Conservation (phyloP, 2,797 vertebrate genomes). For the Phoxinus dragarum region DNA sequence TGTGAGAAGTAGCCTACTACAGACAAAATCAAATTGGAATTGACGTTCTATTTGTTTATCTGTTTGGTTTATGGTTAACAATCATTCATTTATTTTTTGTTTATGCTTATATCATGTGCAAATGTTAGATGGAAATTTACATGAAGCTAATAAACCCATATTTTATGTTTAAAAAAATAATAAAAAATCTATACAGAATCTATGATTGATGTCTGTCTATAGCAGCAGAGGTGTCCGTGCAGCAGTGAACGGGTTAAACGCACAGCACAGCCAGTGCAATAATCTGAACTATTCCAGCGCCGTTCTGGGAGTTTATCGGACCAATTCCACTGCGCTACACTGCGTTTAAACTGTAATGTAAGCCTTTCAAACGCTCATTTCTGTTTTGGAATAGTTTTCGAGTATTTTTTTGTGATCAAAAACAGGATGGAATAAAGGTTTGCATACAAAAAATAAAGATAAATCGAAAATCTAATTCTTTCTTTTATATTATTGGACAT, state of each 20-base stretch:
- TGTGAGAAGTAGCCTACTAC: not conserved
- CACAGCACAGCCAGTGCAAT: conserved; percentile 11
- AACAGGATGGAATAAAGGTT: not conserved
- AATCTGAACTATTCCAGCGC: not conserved
- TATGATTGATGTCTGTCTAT: not conserved
- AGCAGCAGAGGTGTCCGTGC: not conserved
- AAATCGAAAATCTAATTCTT: not conserved
- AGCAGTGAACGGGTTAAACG: conserved; percentile 25
- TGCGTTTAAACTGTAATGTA: not conserved
- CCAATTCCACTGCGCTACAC: not conserved
- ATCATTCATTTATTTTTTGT: not conserved
- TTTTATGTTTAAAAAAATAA: not conserved
- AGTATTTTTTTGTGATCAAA: not conserved
- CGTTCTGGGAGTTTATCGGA: conserved; percentile 22
- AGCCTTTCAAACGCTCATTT: not conserved
- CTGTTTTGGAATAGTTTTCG: not conserved
- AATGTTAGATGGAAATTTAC: not conserved
- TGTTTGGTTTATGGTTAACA: not conserved
- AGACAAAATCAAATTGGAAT: not conserved
- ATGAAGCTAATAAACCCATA: not conserved
- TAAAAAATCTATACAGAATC: not conserved
- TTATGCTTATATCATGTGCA: no score
- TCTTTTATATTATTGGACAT: not conserved
- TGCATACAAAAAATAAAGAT: not conserved
- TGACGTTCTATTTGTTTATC: not conserved